Evolutionary conservation across 2,113 vertebrate species (phyloP).

Genomic region (Cyanistes caeruleus): DNA sequence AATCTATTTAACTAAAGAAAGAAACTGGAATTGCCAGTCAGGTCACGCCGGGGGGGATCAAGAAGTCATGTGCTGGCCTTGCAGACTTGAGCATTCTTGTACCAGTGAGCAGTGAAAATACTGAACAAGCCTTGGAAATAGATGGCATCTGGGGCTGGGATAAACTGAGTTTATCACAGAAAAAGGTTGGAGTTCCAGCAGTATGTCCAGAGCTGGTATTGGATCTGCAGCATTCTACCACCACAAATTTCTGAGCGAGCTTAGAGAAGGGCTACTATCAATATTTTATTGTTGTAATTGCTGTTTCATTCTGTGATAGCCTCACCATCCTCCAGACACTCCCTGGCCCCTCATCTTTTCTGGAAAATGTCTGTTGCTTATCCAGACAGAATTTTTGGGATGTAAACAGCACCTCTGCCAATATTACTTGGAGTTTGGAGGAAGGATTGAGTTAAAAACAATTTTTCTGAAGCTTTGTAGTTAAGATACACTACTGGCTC

Average conservation of each 20-base stretch:
- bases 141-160: neutral
- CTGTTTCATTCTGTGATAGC: neutral
- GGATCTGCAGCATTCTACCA: neutral
- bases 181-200: neutral
- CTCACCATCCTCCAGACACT: rapidly evolving
- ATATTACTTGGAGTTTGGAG: too few species aligned
- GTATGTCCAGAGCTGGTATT: neutral
- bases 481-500: too few species aligned
- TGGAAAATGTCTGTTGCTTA: rapidly evolving
- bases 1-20: neutral
- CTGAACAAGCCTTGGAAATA: neutral
- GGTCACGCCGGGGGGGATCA: rapidly evolving
- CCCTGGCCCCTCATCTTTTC: neutral
- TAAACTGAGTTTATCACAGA: neutral
- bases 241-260: neutral
- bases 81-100: neutral
- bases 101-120: rapidly evolving
- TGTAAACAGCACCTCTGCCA: neutral
- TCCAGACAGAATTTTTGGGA: neutral
- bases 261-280: rapidly evolving
- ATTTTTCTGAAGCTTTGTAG: neutral
- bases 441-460: neutral
- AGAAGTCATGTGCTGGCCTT: neutral
- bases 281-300: neutral
- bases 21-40: neutral